Evolutionary conservation across 2,888 invertebrate genomes (phyloP).

Genomic region (Athripsodes cinereus): DNA sequence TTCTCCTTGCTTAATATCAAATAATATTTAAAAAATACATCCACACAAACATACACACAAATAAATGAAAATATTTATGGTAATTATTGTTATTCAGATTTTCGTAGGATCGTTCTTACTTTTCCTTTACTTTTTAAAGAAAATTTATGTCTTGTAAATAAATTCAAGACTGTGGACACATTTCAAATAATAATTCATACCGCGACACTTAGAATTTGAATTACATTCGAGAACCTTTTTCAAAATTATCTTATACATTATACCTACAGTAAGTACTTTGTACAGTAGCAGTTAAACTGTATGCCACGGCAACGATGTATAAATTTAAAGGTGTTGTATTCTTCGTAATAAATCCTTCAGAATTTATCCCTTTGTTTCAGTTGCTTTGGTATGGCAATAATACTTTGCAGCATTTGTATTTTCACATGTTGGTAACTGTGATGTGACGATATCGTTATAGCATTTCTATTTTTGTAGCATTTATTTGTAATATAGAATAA

Average conservation of each 20-base stretch:
- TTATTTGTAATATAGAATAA: too few species aligned
- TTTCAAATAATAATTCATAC: background rate
- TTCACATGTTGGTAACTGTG: background rate
- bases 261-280: background rate
- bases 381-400: slow-evolving; percentile 2
- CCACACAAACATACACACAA: too few species aligned
- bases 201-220: background rate
- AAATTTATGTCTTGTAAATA: background rate
- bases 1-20: too few species aligned
- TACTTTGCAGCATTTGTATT: slow-evolving; percentile 7
- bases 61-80: too few species aligned
- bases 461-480: too few species aligned
- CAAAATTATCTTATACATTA: background rate
- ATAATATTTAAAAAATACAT: too few species aligned
- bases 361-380: slow-evolving; percentile 13
- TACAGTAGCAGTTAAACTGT: background rate
- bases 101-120: background rate
- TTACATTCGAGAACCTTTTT: background rate
- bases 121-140: background rate
- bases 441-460: too few species aligned
- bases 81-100: too few species aligned
- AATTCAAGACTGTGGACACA: slow-evolving; percentile 1
- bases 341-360: slow-evolving; percentile 18
- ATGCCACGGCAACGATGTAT: background rate
- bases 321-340: slow-evolving; percentile 17